phyloP scores from a whole-genome alignment of 2,113 vertebrate genomes.

The Stegostoma tigrinum region DNA sequence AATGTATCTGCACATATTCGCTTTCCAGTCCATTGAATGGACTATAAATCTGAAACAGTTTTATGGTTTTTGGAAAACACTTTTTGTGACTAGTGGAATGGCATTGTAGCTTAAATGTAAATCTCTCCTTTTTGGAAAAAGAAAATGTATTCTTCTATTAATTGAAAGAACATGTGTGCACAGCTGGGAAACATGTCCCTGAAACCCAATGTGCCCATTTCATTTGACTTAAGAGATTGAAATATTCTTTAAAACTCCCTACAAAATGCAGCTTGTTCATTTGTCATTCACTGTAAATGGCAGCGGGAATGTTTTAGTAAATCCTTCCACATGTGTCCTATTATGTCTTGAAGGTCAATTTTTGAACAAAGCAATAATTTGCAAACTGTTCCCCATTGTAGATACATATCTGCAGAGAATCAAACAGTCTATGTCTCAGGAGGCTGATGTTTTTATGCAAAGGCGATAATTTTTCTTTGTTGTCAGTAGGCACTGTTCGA shows the following conservation, averaged over 20 bases:
- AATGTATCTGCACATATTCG: background rate
- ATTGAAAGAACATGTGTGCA: background rate
- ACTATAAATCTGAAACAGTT: background rate
- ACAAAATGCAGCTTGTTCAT: background rate
- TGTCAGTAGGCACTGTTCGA: background rate
- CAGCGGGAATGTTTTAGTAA: background rate
- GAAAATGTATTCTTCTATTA: constrained; percentile 5
- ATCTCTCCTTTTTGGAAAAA: background rate
- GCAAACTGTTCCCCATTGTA: background rate
- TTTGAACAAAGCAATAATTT: background rate
- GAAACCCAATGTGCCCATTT: background rate
- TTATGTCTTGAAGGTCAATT: background rate
- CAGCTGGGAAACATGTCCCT: background rate
- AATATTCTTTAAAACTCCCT: background rate
- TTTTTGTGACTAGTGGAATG: background rate
- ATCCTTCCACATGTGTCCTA: background rate
- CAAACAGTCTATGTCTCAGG: background rate
- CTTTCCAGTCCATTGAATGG: background rate
- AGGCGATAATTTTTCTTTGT: background rate
- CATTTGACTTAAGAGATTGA: background rate
- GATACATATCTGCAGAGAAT: background rate
- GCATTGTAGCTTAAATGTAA: background rate
- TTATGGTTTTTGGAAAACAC: background rate
- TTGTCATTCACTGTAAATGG: constrained; percentile 1
- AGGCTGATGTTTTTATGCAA: background rate